Conservation (phyloP, 2,113 vertebrate species). For the Myrmophylax atrothorax region DNA sequence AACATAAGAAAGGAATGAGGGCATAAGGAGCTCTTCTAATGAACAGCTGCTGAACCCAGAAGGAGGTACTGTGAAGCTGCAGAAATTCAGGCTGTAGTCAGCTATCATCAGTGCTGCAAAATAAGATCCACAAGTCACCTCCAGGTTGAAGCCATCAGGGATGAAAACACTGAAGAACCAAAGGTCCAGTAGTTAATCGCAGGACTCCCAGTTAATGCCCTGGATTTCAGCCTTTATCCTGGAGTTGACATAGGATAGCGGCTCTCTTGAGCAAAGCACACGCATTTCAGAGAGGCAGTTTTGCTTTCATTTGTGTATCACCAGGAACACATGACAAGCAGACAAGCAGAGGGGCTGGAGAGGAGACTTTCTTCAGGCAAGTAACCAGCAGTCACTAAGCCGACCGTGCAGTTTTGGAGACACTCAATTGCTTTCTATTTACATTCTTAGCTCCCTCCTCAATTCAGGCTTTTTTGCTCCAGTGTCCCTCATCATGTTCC, state of each 20-base stretch:
- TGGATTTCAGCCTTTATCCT: not conserved
- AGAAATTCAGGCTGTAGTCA: not conserved
- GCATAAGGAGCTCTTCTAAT: not conserved
- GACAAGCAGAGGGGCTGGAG: not conserved
- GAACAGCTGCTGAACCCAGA: not conserved
- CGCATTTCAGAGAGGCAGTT: not conserved
- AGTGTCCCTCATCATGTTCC: not conserved
- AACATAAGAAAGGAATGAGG: not conserved
- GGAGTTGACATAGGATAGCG: rapidly evolving
- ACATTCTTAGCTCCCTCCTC: not conserved
- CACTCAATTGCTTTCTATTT: rapidly evolving
- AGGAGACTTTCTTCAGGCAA: not conserved
- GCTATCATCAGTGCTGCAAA: not conserved
- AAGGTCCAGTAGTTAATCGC: not conserved
- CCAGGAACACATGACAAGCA: not conserved
- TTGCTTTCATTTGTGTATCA: not conserved
- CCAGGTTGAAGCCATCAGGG: not conserved
- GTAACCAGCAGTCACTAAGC: not conserved
- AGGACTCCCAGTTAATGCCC: not conserved
- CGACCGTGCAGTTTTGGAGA: not conserved
- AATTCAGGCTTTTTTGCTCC: not conserved
- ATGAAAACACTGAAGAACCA: not conserved
- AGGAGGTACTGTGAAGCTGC: not conserved
- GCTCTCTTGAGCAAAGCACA: rapidly evolving
- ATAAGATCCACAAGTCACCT: not conserved